Base-by-base conservation (phyloP, 2,113 vertebrate species). In the Eurystomus gularis region DNA sequence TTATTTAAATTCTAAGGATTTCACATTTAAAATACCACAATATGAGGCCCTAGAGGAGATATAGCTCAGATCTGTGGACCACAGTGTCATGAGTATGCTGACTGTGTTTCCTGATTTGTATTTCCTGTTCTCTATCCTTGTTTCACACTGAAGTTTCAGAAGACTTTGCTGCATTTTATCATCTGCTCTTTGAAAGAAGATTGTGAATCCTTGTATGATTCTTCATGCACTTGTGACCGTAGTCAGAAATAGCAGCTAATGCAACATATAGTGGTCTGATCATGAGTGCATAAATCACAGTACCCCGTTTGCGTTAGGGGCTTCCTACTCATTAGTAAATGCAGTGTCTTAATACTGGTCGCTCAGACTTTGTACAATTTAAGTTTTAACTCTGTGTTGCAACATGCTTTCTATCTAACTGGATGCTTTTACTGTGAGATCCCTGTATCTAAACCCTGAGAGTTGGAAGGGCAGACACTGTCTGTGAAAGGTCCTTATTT, bases 101-200 rank as follows among this genome's bases (percentile, higher is more conserved):
- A 64, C 75, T 91, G 93, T 95, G 80, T 84, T 95, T 95, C 79
- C 78, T 77, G 79, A 88, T 88, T 64, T 84, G 82, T 94, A 93
- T 93, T 94, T 93, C 76, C 69, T 96, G 92, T 94, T 96, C 72
- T 96, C 65, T 95, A 95, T 96, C 72, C 57, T 77, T 93, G 94
- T 94, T 97, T 95, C 61, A 71, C 83, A 84, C 60, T 89, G 54
- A 86, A 65, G 55, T 55, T 73, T 82, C 80, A 78, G 92, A 87
- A 87, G 76, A 92, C 16, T 90, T 95, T 86, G 60, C 79, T 92
- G 69, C 86, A 51, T 94, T 90, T 83, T 93, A 55, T 62, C 88
- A 88, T 93, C 85, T 81, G 86, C 92, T 93, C 86, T 96, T 94
- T 90, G 75, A 94, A 92, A 58, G 87, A 92, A 95, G 94, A 39